Conservation (phyloP, 2,113 vertebrate genomes). For the Rhynchomys soricoides region DNA sequence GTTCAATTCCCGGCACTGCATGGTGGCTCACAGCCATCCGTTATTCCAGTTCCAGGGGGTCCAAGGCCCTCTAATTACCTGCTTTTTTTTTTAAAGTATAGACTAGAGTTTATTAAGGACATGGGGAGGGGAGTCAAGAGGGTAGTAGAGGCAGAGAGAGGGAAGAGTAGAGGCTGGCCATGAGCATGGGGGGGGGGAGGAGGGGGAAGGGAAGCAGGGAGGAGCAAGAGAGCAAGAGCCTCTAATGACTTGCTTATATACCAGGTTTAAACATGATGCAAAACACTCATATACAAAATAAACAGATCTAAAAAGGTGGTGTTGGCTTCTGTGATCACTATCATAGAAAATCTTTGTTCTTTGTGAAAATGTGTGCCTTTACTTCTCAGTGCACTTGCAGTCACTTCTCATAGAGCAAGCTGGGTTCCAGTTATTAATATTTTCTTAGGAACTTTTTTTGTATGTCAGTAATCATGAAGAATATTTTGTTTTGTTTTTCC, state of each 20-base stretch:
- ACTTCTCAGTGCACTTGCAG: background rate
- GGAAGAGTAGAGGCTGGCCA: no score
- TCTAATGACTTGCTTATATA: background rate
- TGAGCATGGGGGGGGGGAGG: no score
- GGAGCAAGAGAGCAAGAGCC: no score
- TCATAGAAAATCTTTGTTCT: background rate
- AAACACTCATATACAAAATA: background rate
- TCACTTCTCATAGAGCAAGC: background rate
- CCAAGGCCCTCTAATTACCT: background rate
- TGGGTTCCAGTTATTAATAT: background rate
- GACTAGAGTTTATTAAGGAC: no score
- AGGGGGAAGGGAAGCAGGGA: no score
- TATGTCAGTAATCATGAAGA: background rate
- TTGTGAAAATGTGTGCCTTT: background rate
- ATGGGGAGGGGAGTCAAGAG: no score
- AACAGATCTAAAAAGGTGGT: background rate
- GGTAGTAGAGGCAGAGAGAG: no score
- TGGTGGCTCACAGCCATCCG: background rate
- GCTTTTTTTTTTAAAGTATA: no score
- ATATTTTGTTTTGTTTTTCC: background rate
- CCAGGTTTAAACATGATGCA: background rate
- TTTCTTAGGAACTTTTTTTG: background rate
- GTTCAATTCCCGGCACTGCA: background rate
- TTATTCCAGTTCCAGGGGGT: background rate
- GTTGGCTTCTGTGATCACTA: background rate